phyloP scores from a whole-genome alignment of 2,888 invertebrate genomes.

The Yponomeuta cagnagella region DNA sequence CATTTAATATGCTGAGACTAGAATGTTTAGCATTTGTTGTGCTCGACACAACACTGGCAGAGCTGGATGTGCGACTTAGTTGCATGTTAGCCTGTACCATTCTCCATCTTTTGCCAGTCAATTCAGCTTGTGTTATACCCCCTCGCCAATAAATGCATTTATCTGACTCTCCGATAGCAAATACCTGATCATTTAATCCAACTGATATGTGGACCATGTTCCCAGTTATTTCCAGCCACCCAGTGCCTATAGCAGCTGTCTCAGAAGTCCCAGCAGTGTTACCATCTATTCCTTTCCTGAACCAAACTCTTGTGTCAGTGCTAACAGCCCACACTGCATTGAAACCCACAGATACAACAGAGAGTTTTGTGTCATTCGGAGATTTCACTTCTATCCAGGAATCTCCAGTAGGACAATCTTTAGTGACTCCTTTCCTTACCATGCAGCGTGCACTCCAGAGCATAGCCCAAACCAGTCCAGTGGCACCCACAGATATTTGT shows the following conservation, averaged over 20 bases:
- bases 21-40: slow-evolving; percentile 79
- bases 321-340: slow-evolving; percentile 88
- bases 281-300: slow-evolving; percentile 84
- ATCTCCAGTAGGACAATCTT: slow-evolving; percentile 82
- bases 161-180: slow-evolving; percentile 90
- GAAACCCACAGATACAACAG: slow-evolving; percentile 87
- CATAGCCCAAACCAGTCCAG: slow-evolving; percentile 91
- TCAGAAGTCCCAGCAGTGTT: slow-evolving; percentile 83
- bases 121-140: slow-evolving; percentile 83
- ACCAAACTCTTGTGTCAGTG: slow-evolving; percentile 90
- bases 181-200: slow-evolving; percentile 91
- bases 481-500: slow-evolving; percentile 90
- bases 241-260: slow-evolving; percentile 85
- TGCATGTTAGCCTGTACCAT: slow-evolving; percentile 87
- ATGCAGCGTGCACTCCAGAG: slow-evolving; percentile 89
- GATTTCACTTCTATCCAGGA: slow-evolving; percentile 89
- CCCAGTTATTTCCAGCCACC: slow-evolving; percentile 94
- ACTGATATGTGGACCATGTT: slow-evolving; percentile 89
- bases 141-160: slow-evolving; percentile 87
- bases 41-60: slow-evolving; percentile 81
- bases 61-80: slow-evolving; percentile 88
- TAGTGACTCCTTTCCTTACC: slow-evolving; percentile 88
- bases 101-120: slow-evolving; percentile 92
- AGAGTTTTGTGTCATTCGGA: slow-evolving; percentile 80
- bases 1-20: slow-evolving; percentile 76